Evolutionary conservation across 2,113 vertebrate species (phyloP).

Genomic region (Rhipidura dahli): DNA sequence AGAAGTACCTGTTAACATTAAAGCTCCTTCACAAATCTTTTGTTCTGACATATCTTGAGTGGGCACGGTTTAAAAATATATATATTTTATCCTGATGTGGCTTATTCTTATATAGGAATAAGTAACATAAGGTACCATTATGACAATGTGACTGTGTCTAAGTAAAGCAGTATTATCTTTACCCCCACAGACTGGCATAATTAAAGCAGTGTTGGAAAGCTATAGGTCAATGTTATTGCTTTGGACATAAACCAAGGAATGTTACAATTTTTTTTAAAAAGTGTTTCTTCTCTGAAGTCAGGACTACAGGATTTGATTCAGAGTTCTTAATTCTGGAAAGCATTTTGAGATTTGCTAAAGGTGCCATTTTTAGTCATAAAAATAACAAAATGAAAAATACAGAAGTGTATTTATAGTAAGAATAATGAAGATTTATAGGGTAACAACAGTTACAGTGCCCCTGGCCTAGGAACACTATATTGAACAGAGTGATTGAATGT

Average conservation of each 20-base stretch:
- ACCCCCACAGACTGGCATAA: neutral
- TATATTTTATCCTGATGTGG: neutral
- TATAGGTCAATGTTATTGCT: neutral
- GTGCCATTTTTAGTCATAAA: neutral
- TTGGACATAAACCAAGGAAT: neutral
- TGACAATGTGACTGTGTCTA: neutral
- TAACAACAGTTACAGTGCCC: neutral
- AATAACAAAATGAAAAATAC: constrained; percentile 16
- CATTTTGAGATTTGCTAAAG: neutral
- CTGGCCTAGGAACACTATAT: neutral
- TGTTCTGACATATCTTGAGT: neutral
- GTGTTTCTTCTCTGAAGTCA: neutral
- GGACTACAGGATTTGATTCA: neutral
- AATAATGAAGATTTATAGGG: neutral
- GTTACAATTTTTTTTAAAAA: neutral
- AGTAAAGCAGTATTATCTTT: neutral
- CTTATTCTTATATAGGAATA: neutral
- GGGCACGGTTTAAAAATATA: neutral
- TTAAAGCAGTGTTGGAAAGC: neutral
- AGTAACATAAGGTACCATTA: neutral
- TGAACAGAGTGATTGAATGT: neutral
- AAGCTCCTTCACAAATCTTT: neutral
- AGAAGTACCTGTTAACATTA: neutral
- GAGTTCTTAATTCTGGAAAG: neutral
- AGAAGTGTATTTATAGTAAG: constrained; percentile 26